Base-by-base conservation (phyloP, 1,140 invertebrate species). In the Camponotus pennsylvanicus region DNA sequence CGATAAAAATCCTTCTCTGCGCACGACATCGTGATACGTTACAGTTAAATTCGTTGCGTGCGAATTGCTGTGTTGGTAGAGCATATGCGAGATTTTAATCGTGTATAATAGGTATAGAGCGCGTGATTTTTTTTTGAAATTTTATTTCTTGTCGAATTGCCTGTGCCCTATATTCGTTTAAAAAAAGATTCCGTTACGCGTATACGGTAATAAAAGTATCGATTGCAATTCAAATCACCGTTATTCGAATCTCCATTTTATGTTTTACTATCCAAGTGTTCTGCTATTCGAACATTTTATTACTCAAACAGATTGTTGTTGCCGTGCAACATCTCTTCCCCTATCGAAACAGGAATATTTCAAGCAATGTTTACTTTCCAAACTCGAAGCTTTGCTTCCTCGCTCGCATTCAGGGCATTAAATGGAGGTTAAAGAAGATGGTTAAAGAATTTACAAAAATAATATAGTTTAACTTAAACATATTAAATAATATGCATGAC, bases 1-100 rank as follows among this genome's bases (percentile, higher is more conserved):
- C 13, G 79, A 83, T 63, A 75, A 83, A 83, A 83, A 83, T 61
- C 40, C 59, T 61, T 59, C 27, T 34, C 32, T 13, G 18, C 52
- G 40, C 55, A 32, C 40, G 27, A 2, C 59, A n/a, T 55, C 27
- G 32, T 42, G 70, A 55, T 34, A 55, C 9, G 70, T 21, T 42
- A 18, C 13, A 27, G 32, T n/a, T 13, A 13, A 75, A 75, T 61
- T 61, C 27, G 21, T 49, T 45, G 52, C n/a, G 11, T 18, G n/a
- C 8, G 42, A 11, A 32, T 78, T 15, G 15, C 9, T 5, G 55
- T 6, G 15, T 45, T 45, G 57, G 5, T 18, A 3, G 15, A 15
- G 4, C 37, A 63, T 42, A 45, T 64, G 37, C 40, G 15, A 45
- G 9, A 45, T 63, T 61, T 77, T 45, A 64, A 8, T 59, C 27